Evolutionary conservation across 2,888 invertebrate species (phyloP), one percentile per base, ranked within the genome.

Genomic region (Sesia apiformis): DNA sequence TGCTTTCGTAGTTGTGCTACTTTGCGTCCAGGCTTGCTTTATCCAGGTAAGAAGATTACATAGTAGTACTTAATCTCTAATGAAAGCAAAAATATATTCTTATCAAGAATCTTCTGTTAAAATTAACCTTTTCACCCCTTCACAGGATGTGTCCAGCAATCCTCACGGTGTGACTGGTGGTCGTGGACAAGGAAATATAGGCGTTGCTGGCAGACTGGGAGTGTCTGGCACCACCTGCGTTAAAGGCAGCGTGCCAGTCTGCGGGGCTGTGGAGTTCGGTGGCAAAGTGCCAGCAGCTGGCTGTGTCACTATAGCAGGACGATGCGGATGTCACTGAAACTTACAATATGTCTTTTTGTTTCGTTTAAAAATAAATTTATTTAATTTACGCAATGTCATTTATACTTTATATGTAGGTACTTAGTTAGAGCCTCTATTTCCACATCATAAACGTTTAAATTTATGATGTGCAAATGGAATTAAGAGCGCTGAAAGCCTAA

Each of bases 21-120:
- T 74, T 57, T 73, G 72, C 65, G 55, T 67, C 59, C 76, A 76
- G 63, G 73, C 71, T 61, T 74, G 71, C 64, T 66, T 76, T 60
- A 60, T 75, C 53, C 70, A 70, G 65, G 73, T 74, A 58, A 60
- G 52, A 55, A 38, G 6, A 41, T 41, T 41, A 23, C 23, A 23
- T 23, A n/a, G 1, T 23, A 23, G 23, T 23, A 23, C 23, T 23
- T 23, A 23, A 23, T 23, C 23, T 23, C 23, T 23, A 23, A 23
- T 23, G 23, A 23, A 23, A 23, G 23, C 23, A 23, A 23, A 23
- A 23, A 23, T 1, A 23, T 23, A 23, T 23, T 23, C 23, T 23
- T 1, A 1, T 1, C 1, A 23, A 23, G 2, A 23, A 23, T 23
- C 23, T 2, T 2, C 23, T 23, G 23, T 23, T 23, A 23, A 23